Evolutionary conservation across 2,888 invertebrate species (phyloP).

Genomic region (Synergus itoensis): DNA sequence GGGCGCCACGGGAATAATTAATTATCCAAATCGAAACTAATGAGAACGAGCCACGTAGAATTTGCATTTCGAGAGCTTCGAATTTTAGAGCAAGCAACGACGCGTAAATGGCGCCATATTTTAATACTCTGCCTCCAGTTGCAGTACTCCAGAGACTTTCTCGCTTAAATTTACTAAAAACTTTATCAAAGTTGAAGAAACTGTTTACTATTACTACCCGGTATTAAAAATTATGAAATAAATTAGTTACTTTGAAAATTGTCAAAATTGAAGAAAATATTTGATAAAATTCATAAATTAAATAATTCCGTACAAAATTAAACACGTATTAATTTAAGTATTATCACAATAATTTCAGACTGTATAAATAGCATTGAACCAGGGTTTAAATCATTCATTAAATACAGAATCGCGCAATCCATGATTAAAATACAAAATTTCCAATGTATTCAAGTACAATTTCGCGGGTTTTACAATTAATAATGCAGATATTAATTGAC

Average conservation of each 20-base stretch:
- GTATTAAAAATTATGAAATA: background rate
- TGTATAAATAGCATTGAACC: background rate
- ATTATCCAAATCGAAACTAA: conserved; percentile 28
- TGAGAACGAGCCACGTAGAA: background rate
- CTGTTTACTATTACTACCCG: background rate
- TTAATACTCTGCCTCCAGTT: background rate
- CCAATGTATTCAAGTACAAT: background rate
- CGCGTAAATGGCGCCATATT: background rate
- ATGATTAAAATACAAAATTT: conserved; percentile 14
- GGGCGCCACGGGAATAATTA: conserved; percentile 5
- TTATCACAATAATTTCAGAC: background rate
- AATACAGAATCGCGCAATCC: background rate
- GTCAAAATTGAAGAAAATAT: background rate
- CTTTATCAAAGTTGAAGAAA: background rate
- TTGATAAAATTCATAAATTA: background rate
- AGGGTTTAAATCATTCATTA: background rate
- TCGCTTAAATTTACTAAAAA: background rate
- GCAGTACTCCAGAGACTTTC: background rate
- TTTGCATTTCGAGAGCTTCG: conserved; percentile 14
- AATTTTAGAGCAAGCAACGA: background rate
- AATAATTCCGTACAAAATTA: too few relatives aligned
- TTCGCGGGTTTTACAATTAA: background rate
- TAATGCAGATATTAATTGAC: background rate
- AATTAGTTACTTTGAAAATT: background rate
- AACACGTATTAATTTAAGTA: background rate